Conservation (phyloP, 92 coral and sea anemone species). For the Nematostella vectensis region DNA sequence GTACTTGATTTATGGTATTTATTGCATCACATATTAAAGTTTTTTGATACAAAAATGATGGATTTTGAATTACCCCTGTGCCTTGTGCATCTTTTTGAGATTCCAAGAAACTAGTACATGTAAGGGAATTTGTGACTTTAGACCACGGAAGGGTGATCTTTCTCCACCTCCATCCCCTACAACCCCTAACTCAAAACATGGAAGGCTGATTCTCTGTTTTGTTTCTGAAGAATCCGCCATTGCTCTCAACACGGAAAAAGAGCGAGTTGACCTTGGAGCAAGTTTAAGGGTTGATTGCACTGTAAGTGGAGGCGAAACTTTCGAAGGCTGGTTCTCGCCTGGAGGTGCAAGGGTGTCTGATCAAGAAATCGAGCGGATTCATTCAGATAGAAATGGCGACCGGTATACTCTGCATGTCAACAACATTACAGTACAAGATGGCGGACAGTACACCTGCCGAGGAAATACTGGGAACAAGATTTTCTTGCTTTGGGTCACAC, state of each 20-base stretch:
- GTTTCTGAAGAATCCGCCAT: conserved; percentile 20
- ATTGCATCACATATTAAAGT: too few species aligned
- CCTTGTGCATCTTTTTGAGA: too few species aligned
- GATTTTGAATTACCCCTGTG: too few species aligned
- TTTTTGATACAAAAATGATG: too few species aligned
- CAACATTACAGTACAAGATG: conserved; percentile 4
- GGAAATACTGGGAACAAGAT: background rate
- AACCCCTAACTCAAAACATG: too few species aligned
- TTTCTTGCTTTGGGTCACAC: conserved; percentile 8
- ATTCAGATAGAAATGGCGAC: conserved; percentile 2
- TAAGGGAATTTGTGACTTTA: too few species aligned
- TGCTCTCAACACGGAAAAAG: background rate
- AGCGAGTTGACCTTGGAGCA: background rate
- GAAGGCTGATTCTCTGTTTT: too few species aligned
- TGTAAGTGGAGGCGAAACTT: conserved; percentile 12
- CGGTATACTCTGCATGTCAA: conserved; percentile 1
- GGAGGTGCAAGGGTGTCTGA: background rate
- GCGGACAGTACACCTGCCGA: conserved; percentile 15
- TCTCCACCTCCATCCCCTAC: too few species aligned
- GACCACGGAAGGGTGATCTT: too few species aligned
- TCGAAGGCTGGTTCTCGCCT: conserved; percentile 16
- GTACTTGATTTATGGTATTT: too few species aligned
- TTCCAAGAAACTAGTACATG: too few species aligned
- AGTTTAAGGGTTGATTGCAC: conserved; percentile 11
- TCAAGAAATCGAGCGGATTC: background rate